Evolutionary conservation across 2,113 vertebrate genomes (phyloP).

Genomic region (Sakesphorus luctuosus): DNA sequence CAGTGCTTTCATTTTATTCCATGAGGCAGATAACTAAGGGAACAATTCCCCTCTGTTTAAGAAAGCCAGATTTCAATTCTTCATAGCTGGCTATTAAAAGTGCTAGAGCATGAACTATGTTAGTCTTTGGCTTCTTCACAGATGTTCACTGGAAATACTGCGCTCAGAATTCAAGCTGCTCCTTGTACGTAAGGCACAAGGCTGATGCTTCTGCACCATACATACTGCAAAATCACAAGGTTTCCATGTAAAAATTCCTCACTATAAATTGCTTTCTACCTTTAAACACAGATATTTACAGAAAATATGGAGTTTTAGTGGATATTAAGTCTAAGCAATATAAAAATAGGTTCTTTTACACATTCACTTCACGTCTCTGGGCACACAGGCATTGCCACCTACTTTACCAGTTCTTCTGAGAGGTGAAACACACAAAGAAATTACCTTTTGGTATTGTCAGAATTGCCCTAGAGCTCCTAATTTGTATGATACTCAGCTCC

Average conservation of each 20-base stretch:
- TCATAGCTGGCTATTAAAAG: no score
- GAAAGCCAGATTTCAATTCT: no score
- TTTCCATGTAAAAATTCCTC: not conserved
- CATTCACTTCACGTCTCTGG: not conserved
- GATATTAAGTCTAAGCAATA: not conserved
- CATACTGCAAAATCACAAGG: rapidly evolving
- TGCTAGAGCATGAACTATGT: no score
- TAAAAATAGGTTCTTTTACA: not conserved
- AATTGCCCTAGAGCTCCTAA: not conserved
- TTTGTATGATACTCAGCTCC: not conserved
- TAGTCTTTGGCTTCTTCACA: no score
- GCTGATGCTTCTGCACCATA: not conserved
- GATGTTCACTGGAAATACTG: no score
- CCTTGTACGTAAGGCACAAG: not conserved
- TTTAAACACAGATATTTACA: not conserved
- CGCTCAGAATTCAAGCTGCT: not conserved
- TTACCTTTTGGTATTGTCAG: not conserved
- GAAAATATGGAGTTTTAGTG: not conserved
- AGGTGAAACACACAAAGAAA: not conserved
- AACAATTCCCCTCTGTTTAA: no score
- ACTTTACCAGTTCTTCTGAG: not conserved
- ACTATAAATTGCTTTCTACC: not conserved
- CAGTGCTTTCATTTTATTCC: not conserved
- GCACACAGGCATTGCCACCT: not conserved
- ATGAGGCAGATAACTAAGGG: no score